Evolutionary conservation across 2,888 invertebrate genomes (phyloP).

Genomic region (Molorchus minor): DNA sequence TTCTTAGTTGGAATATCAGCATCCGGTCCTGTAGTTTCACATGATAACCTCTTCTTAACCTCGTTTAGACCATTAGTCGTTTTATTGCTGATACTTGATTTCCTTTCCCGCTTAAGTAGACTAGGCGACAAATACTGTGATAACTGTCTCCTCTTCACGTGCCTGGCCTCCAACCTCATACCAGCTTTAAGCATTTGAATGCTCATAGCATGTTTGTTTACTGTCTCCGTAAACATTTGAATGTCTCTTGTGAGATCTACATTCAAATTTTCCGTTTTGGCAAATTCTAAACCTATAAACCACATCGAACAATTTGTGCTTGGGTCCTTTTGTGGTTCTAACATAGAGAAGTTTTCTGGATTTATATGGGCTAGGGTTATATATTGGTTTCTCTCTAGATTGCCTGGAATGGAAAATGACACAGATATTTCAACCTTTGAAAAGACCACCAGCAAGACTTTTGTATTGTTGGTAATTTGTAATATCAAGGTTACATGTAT

Average conservation of each 20-base stretch:
- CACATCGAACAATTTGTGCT: slow-evolving; percentile 85
- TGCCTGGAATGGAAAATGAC: slow-evolving; percentile 65
- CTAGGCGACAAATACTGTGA: slow-evolving; percentile 77
- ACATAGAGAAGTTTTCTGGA: slow-evolving; percentile 83
- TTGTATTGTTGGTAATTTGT: too few relatives aligned
- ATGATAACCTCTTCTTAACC: slow-evolving; percentile 50
- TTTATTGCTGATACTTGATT: slow-evolving; percentile 63
- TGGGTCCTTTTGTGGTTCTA: slow-evolving; percentile 61
- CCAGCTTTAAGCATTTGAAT: slow-evolving; percentile 77
- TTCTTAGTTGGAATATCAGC: slow-evolving; percentile 50
- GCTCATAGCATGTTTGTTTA: slow-evolving; percentile 79
- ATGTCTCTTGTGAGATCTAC: slow-evolving; percentile 95
- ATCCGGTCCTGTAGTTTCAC: slow-evolving; percentile 37
- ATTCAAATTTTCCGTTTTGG: slow-evolving; percentile 81
- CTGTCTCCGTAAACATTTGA: slow-evolving; percentile 87
- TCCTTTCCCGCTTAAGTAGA: slow-evolving; percentile 76
- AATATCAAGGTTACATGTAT: too few relatives aligned
- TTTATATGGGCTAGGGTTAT: slow-evolving; percentile 95
- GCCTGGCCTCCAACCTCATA: slow-evolving; percentile 85
- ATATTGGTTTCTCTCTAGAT: slow-evolving; percentile 89
- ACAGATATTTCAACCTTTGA: too few relatives aligned
- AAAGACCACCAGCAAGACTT: too few relatives aligned
- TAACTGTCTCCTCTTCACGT: slow-evolving; percentile 84
- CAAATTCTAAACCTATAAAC: slow-evolving; percentile 97
- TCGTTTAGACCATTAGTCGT: slow-evolving; percentile 38